Percentiles rank a stretch among this genome's conserved stretches.
Conservation (phyloP, 2,888 invertebrate genomes). For the Hirtodrosophila duncani region DNA sequence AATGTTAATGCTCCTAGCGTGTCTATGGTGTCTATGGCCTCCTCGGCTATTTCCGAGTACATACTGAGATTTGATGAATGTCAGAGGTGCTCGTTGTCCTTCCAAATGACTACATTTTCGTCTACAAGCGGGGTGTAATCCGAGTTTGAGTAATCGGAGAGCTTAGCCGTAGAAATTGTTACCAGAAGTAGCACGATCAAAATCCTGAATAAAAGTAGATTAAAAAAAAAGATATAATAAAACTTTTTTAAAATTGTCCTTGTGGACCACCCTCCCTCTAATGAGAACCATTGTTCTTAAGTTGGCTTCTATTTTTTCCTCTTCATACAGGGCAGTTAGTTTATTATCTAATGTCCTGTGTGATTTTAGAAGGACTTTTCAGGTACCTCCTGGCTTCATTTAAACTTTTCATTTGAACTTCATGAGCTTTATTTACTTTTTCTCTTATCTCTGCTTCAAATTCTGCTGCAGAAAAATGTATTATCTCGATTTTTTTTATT, state of each 20-base stretch:
- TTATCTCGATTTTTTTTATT: background rate
- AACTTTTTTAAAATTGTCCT: too few species aligned
- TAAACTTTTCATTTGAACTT: background rate
- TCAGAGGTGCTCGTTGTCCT: too few species aligned
- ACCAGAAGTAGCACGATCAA: too few species aligned
- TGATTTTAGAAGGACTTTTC: constrained; percentile 1
- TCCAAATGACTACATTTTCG: too few species aligned
- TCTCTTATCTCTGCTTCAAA: background rate
- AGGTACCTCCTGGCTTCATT: background rate
- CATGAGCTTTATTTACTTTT: background rate
- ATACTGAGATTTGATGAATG: too few species aligned
- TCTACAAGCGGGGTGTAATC: too few species aligned
- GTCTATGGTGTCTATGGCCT: constrained; percentile 10
- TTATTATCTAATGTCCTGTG: background rate
- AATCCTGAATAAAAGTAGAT: too few species aligned
- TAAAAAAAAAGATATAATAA: too few species aligned
- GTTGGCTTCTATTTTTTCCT: background rate
- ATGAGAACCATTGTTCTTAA: background rate
- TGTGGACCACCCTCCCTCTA: constrained; percentile 3
- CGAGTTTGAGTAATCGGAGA: too few species aligned
- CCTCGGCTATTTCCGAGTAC: too few species aligned
- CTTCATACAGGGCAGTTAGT: background rate
- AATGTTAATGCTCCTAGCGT: constrained; percentile 1
- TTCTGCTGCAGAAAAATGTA: background rate
- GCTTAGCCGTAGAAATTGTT: too few species aligned